Conservation (phyloP, 2,113 vertebrate genomes). For the Camelus bactrianus region DNA sequence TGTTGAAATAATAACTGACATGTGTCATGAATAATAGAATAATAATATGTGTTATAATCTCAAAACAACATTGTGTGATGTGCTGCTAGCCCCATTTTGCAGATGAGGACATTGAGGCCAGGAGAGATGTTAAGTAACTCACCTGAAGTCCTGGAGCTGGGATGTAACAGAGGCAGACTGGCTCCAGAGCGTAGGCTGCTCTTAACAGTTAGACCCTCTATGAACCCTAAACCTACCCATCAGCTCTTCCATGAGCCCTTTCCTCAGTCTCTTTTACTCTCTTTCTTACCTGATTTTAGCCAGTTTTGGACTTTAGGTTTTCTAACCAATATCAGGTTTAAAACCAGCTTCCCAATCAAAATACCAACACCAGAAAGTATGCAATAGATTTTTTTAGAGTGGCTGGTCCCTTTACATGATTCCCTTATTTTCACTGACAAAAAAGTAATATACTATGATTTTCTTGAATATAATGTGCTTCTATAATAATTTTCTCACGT, state of each 20-base stretch:
- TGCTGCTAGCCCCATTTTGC: not conserved
- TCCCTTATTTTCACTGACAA: not conserved
- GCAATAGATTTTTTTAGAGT: not conserved
- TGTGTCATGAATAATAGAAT: not conserved
- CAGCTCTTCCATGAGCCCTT: not conserved
- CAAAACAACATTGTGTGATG: not conserved
- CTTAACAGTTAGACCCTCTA: not conserved
- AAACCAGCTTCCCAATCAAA: not conserved
- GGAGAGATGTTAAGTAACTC: not conserved
- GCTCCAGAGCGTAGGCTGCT: not conserved
- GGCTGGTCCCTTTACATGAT: not conserved
- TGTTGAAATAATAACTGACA: not conserved
- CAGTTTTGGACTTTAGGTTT: not conserved
- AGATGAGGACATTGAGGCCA: not conserved
- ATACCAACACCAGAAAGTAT: not conserved
- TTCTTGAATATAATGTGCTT: not conserved
- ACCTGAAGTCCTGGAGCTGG: too few species aligned
- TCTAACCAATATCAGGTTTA: not conserved
- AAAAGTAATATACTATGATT: not conserved
- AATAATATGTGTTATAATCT: not conserved
- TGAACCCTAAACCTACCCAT: not conserved
- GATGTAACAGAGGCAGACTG: not conserved
- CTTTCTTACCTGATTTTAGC: not conserved
- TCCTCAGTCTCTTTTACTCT: not conserved
- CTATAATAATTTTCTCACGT: not conserved